Evolutionary conservation across 1,140 invertebrate species (phyloP).

Genomic region (Rhopalosiphum maidis): DNA sequence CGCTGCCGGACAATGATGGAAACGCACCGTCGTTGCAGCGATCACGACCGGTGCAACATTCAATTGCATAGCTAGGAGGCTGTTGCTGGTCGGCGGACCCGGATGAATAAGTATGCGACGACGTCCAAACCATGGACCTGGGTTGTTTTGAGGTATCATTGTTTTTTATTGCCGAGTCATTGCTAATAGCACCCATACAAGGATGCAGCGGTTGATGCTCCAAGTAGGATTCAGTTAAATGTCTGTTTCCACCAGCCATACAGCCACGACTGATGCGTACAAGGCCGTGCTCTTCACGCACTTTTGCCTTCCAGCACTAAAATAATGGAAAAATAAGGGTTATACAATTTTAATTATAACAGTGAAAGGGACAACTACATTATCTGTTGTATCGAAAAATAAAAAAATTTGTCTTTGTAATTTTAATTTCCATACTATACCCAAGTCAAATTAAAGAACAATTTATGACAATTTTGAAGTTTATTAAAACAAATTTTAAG

Average conservation of each 20-base stretch:
- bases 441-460: background rate
- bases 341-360: background rate
- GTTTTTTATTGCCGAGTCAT: background rate
- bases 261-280: constrained; percentile 16
- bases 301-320: constrained; percentile 7
- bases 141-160: background rate
- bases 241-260: background rate
- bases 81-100: background rate
- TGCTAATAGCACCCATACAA: constrained; percentile 16
- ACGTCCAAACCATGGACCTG: background rate
- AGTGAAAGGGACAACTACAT: no score
- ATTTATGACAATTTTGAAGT: background rate
- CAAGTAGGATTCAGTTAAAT: background rate
- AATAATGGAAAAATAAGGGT: background rate
- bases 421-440: background rate
- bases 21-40: constrained; percentile 32
- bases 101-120: background rate
- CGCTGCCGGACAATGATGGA: background rate
- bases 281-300: background rate
- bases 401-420: background rate
- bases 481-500: background rate
- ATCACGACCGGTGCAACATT: constrained; percentile 39
- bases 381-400: no score
- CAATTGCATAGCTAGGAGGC: background rate
- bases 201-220: background rate